phyloP scores from a whole-genome alignment of 2,888 invertebrate species.

The Quadroppia sp. region DNA sequence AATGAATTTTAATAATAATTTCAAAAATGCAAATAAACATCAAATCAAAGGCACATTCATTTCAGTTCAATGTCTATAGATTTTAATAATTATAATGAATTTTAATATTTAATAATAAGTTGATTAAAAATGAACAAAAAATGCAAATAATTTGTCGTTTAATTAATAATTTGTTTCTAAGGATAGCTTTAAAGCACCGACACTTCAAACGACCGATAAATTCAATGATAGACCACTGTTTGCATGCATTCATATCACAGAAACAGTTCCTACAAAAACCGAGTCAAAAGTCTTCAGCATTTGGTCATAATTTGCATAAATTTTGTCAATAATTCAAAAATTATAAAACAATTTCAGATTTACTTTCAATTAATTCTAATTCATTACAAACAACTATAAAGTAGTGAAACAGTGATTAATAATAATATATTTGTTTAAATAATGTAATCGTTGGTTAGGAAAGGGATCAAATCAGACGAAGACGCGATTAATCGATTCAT shows the following conservation, averaged over 20 bases:
- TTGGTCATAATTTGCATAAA: slow-evolving; percentile 1
- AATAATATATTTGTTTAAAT: slow-evolving; percentile 11
- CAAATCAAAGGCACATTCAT: slow-evolving; percentile 21
- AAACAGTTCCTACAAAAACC: not conserved
- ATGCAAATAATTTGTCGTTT: not conserved
- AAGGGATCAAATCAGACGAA: not conserved
- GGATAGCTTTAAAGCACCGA: not conserved
- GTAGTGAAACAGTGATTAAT: slow-evolving; percentile 12
- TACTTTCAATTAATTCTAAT: slow-evolving; percentile 14
- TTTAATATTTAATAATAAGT: not conserved
- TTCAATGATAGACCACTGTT: not conserved
- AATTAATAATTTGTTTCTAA: not conserved
- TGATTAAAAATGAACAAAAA: not conserved
- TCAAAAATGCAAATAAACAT: slow-evolving; percentile 13
- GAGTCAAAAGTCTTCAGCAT: no score
- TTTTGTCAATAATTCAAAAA: slow-evolving; percentile 1
- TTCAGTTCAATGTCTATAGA: not conserved
- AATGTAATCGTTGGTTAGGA: not conserved
- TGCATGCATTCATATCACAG: slow-evolving; percentile 29
- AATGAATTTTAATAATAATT: not conserved
- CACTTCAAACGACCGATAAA: not conserved
- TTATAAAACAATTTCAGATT: not conserved
- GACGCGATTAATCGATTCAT: slow-evolving; percentile 10
- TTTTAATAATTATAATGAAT: not conserved
- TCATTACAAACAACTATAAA: slow-evolving; percentile 20